Conservation (phyloP, 1,140 invertebrate genomes). For the Eurosta solidaginis region DNA sequence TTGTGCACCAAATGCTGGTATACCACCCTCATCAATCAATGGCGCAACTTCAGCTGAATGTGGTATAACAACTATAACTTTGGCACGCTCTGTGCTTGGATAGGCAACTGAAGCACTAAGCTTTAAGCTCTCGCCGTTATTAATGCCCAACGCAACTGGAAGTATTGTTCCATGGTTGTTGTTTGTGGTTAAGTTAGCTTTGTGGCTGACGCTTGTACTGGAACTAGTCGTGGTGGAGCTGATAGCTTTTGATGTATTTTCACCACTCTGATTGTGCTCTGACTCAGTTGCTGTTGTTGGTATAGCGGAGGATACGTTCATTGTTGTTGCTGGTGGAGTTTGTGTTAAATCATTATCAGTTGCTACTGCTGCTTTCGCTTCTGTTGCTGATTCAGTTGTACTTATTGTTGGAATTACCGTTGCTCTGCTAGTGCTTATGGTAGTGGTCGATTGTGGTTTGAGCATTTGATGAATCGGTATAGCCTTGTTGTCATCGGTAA, state of each 20-base stretch:
- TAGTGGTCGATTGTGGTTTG: constrained; percentile 39
- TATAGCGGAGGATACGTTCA: background rate
- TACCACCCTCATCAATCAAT: background rate
- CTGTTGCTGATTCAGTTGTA: constrained; percentile 36
- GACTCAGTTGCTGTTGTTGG: background rate
- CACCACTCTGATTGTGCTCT: background rate
- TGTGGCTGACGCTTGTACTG: background rate
- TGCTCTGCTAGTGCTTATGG: constrained; percentile 26
- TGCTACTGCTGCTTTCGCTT: constrained; percentile 18
- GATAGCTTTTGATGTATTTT: background rate
- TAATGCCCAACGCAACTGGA: constrained; percentile 28
- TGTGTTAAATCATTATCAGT: constrained; percentile 22
- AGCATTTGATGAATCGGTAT: constrained; percentile 40
- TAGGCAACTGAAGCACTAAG: constrained; percentile 50
- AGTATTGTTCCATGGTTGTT: constrained; percentile 10
- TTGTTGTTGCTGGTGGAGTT: constrained; percentile 25
- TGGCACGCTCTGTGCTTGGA: constrained; percentile 25
- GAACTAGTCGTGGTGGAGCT: background rate
- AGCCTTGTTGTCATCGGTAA: constrained; percentile 52
- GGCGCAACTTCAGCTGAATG: background rate
- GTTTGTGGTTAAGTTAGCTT: background rate
- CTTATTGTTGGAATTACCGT: constrained; percentile 34
- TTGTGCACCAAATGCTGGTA: constrained; percentile 31
- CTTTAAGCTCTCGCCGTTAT: constrained; percentile 53
- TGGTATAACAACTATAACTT: background rate